Conservation (phyloP, 2,888 invertebrate genomes). For the Tethea ocularis region DNA sequence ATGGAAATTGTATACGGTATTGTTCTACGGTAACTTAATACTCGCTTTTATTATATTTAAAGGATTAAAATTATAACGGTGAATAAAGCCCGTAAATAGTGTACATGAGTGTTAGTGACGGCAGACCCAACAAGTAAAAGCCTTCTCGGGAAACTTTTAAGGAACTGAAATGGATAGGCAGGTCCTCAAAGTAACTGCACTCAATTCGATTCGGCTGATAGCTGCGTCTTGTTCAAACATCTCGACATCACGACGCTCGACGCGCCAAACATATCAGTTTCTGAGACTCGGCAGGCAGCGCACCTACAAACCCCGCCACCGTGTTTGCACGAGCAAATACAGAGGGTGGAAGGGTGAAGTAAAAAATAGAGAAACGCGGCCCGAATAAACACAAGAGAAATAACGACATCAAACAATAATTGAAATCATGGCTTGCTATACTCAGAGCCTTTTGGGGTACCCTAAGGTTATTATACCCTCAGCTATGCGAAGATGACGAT, state of each 20-base stretch:
- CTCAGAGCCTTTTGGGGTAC: conserved; percentile 38
- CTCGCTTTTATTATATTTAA: neutral
- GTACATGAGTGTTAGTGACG: neutral
- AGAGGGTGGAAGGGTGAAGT: conserved; percentile 68
- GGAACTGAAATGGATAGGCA: conserved; percentile 33
- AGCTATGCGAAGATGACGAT: conserved; percentile 23
- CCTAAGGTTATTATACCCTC: conserved; percentile 38
- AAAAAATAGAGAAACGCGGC: conserved; percentile 74
- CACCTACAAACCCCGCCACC: conserved; percentile 49
- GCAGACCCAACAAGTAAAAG: conserved; percentile 17
- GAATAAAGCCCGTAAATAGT: neutral
- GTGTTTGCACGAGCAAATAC: conserved; percentile 71
- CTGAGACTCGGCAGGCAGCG: conserved; percentile 51
- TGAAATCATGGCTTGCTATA: conserved; percentile 74
- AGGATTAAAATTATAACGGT: neutral
- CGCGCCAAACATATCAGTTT: conserved; percentile 77
- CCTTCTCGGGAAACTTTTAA: conserved; percentile 21
- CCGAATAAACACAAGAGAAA: conserved; percentile 79
- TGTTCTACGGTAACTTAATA: neutral
- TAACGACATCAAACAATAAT: conserved; percentile 81
- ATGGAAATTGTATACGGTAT: too few species aligned
- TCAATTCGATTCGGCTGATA: conserved; percentile 63
- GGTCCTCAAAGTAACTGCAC: conserved; percentile 62
- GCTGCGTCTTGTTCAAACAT: conserved; percentile 68
- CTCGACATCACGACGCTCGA: conserved; percentile 39